Percentiles rank a stretch among this genome's conserved stretches.
phyloP scores from a whole-genome alignment of 2,797 vertebrate genomes.

The Tragelaphus eurycerus region DNA sequence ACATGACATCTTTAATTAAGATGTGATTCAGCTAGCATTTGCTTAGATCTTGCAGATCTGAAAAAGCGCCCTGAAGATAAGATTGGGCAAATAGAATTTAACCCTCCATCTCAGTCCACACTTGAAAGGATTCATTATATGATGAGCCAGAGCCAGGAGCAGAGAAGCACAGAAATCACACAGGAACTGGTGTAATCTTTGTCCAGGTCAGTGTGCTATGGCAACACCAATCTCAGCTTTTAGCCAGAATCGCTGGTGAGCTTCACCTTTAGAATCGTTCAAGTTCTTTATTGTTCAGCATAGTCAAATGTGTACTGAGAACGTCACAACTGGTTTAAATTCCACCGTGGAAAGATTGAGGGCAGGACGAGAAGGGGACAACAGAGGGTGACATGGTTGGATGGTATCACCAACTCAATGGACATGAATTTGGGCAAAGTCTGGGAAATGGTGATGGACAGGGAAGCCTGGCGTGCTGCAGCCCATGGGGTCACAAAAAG shows the following conservation, averaged over 20 bases:
- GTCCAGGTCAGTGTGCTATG: fast-evolving
- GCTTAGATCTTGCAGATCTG: background rate
- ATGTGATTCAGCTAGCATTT: background rate
- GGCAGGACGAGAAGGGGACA: background rate
- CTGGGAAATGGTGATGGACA: background rate
- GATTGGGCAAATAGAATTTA: fast-evolving
- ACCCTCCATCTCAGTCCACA: background rate
- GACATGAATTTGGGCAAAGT: background rate
- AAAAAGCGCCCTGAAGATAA: background rate
- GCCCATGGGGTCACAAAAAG: background rate
- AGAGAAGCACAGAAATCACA: fast-evolving
- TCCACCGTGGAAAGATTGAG: background rate
- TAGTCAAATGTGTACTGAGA: background rate
- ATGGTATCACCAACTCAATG: background rate
- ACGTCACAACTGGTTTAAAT: background rate
- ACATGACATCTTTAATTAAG: background rate
- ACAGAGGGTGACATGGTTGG: background rate
- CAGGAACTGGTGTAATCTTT: fast-evolving
- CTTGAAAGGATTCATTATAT: background rate
- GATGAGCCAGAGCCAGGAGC: no score
- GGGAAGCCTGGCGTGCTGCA: background rate
- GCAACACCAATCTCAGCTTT: background rate
- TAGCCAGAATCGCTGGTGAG: background rate
- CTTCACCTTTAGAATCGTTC: background rate
- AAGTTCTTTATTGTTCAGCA: background rate